Percentiles rank a stretch among this genome's conserved stretches.
Conservation (phyloP, 2,888 invertebrate species). For the Octodonta nipae region DNA sequence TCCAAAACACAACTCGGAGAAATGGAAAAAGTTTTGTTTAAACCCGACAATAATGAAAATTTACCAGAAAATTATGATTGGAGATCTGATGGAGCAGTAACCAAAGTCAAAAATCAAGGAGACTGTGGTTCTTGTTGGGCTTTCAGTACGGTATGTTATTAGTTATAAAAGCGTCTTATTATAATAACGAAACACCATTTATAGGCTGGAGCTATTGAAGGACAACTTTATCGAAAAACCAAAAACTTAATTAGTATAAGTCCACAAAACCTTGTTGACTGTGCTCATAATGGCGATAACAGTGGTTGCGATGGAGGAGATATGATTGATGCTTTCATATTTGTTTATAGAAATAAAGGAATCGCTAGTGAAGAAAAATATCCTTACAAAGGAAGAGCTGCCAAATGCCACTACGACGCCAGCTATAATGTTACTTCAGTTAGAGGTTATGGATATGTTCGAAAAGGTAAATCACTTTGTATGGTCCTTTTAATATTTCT, state of each 20-base stretch:
- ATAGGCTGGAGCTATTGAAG: slow-evolving; percentile 41
- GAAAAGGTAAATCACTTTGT: slow-evolving; percentile 20
- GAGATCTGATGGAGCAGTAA: slow-evolving; percentile 72
- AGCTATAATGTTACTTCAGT: slow-evolving; percentile 57
- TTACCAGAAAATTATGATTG: slow-evolving; percentile 50
- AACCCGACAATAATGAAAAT: slow-evolving; percentile 2
- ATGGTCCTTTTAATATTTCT: too few relatives aligned
- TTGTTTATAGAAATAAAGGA: slow-evolving; percentile 22
- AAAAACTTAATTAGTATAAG: slow-evolving; percentile 33
- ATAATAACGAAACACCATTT: neutral
- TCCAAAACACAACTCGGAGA: neutral
- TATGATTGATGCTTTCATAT: slow-evolving; percentile 32
- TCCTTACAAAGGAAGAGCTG: slow-evolving; percentile 26
- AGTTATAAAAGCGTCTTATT: neutral
- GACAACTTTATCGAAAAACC: slow-evolving; percentile 13
- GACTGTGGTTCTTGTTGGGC: slow-evolving; percentile 86
- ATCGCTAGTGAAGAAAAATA: slow-evolving; percentile 26
- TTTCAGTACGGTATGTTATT: slow-evolving; percentile 65
- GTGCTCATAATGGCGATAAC: slow-evolving; percentile 27
- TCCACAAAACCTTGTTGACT: slow-evolving; percentile 33
- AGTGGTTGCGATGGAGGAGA: slow-evolving; percentile 34
- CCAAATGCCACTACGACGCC: slow-evolving; percentile 41
- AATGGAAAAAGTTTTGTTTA: slow-evolving; percentile 2
- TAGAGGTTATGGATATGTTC: slow-evolving; percentile 59
- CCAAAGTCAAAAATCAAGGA: slow-evolving; percentile 77